Conservation (phyloP, 2,113 vertebrate genomes). For the Chauna torquata region DNA sequence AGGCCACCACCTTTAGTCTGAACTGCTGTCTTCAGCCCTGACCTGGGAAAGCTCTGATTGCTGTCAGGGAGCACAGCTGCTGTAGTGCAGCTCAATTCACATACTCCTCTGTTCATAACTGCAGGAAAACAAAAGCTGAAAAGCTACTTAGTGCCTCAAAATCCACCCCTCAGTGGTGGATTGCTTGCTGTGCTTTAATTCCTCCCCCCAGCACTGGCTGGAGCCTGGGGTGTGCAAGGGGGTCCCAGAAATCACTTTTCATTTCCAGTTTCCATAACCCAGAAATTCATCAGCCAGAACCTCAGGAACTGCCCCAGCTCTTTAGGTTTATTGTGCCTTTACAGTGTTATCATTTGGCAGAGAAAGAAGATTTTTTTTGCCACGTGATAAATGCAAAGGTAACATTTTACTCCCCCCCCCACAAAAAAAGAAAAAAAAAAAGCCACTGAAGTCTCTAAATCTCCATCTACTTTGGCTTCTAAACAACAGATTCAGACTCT, state of each 20-base stretch:
- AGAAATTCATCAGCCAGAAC: background rate
- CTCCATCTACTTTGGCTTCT: constrained; percentile 12
- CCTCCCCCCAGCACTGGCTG: background rate
- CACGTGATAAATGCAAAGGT: background rate
- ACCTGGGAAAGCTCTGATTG: background rate
- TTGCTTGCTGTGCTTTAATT: background rate
- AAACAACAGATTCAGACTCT: constrained; percentile 24
- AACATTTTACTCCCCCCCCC: too few species aligned
- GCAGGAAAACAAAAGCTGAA: background rate
- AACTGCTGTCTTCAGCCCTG: background rate
- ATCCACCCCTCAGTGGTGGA: background rate
- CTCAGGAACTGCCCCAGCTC: background rate
- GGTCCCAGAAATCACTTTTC: background rate
- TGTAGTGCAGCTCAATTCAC: background rate
- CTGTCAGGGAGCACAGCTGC: background rate
- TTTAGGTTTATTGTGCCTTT: background rate
- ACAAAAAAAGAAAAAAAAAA: background rate
- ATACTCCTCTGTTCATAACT: accelerated
- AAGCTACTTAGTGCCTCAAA: background rate
- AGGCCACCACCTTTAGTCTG: background rate
- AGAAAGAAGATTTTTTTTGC: background rate
- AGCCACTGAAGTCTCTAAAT: background rate
- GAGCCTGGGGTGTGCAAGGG: background rate
- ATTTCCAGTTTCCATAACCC: background rate
- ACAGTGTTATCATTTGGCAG: background rate